Evolutionary conservation across 2,113 vertebrate genomes (phyloP), one percentile per base, ranked within the genome.

Genomic region (Megaleporinus macrocephalus): DNA sequence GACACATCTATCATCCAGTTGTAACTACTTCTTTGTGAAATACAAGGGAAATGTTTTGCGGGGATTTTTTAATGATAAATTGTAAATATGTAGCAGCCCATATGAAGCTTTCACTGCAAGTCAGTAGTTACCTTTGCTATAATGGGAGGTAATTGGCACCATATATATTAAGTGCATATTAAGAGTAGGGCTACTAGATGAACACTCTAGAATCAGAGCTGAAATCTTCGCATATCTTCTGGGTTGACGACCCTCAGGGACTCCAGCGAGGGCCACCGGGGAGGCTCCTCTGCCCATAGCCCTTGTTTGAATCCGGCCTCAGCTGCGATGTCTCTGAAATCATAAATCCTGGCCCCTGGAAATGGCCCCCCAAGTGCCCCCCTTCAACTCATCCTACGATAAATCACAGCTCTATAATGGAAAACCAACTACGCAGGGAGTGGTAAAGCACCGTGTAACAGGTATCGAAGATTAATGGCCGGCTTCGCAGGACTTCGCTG

Each of bases 381-480:
- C 62, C 53, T 51, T 51, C 51, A 15, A n/a, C 73, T 26, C n/a
- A 73, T 62, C 36, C 44, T 33, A 27, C 24, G 29, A 86, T 85
- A 87, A 85, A 86, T 89, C 80, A 87, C 72, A 86, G 33, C 73
- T 69, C 55, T 79, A 86, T 83, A 86, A 85, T 84, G 75, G 75
- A 87, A 83, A 86, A 84, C 68, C 82, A 87, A 84, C 79, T 87
- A 87, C 66, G 81, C 27, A 68, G 66, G 79, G 83, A 85, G 81
- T 73, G 74, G 83, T 79, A 84, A 82, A 82, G 82, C 62, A 62
- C 83, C 81, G 75, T 84, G 78, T 83, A 88, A 86, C 81, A 85
- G 82, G 76, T 84, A 87, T 86, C 30, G 73, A 81, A 88, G 84
- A 86, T 87, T 86, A 83, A 89, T 78, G 66, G 55, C n/a, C 18